Base-by-base conservation (phyloP, 35 echinoderm and acorn worm genomes). In the Ophioderma brevispina region DNA sequence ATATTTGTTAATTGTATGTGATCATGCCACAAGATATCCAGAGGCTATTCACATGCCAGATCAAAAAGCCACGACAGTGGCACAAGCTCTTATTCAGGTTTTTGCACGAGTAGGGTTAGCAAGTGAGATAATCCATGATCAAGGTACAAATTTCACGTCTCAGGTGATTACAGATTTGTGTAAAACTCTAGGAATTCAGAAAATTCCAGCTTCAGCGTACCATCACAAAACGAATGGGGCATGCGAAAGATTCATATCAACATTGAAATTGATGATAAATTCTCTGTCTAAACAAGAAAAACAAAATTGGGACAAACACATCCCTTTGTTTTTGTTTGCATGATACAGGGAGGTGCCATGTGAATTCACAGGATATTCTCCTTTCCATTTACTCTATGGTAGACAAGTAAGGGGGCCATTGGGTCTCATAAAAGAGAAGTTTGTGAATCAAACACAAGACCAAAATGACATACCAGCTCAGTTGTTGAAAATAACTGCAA, bases 81-180 rank as follows among this genome's bases (percentile, higher is more conserved):
- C 92, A n/a, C 28, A 64, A 21, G 59, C 55, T 64, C 40, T 92
- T 15, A 81, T 64, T 17, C 8, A 35, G 33, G 55, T 89, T 35
- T 89, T 89, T 56, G 14, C 41, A 18, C 35, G 78, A 59, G 35
- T 82, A 38, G 87, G 87, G 13, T 25, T 89, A 33, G 78, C 79
- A 21, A 35, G 38, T 25, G 87, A 89, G 49, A 90, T 89, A 25
- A 23, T 89, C 2, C 63, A 77, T 89, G 87, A 89, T 52, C 87
- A 82, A 39, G 87, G 87, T 18, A 89, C 87, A 52, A 81, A 89
- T 35, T 89, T 89, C 50, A 81, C 38, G 43, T 89, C 77, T 14
- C 40, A 75, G 13, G 3, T 89, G 13, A 56, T 89, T 39, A 36
- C 3, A 56, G 23, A 42, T 19, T 6, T 89, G 75, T 59, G 87